phyloP scores from a whole-genome alignment of 2,797 vertebrate species.

The Coreius guichenoti region DNA sequence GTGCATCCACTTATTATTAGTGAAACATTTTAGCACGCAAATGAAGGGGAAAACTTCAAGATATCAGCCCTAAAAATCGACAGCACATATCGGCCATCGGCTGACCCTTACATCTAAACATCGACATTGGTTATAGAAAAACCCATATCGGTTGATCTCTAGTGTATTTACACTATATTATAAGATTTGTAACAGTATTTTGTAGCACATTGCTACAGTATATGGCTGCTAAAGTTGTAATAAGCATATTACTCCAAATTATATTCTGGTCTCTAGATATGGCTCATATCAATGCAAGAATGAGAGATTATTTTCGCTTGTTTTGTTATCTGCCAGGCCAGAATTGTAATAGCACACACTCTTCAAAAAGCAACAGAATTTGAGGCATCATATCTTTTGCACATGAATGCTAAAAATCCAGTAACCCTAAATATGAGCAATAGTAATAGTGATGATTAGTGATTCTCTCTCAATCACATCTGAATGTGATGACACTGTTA shows the following conservation, averaged over 20 bases:
- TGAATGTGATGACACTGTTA: not conserved
- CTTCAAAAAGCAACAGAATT: not conserved
- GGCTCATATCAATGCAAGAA: not conserved
- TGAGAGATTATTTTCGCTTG: not conserved
- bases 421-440: not conserved
- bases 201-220: too few relatives aligned
- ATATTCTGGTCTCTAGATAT: not conserved
- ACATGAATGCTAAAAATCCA: not conserved
- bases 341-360: not conserved
- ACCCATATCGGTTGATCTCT: too few relatives aligned
- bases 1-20: too few relatives aligned
- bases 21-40: too few relatives aligned
- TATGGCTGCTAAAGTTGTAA: not conserved
- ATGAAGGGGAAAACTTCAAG: too few relatives aligned
- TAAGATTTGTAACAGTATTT: not conserved
- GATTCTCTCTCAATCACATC: not conserved
- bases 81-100: too few relatives aligned
- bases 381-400: not conserved
- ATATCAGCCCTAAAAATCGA: too few relatives aligned
- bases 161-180: not conserved
- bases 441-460: not conserved
- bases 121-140: too few relatives aligned
- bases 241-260: not conserved
- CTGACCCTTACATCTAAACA: too few relatives aligned
- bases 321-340: not conserved